These are phyloP conservation scores for Cerastis leucographa DNA, from an alignment of 2,888 invertebrate species.

Conservation along the genomic window DNA sequence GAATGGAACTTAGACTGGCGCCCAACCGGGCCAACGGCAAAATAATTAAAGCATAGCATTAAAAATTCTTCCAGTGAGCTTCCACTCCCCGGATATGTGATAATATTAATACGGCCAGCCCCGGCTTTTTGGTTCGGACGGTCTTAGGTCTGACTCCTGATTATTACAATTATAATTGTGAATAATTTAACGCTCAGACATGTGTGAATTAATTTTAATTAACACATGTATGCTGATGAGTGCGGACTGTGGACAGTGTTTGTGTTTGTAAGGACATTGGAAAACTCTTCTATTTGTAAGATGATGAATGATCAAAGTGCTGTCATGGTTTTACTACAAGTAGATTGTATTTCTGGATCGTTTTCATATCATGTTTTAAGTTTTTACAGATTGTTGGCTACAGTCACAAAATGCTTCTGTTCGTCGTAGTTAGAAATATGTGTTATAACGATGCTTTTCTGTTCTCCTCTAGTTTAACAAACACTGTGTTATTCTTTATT, in stretches of 20 bases:
- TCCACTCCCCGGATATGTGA: conserved; percentile 88
- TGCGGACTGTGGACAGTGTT: conserved; percentile 24
- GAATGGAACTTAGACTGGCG: conserved; percentile 87
- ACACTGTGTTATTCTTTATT: background rate
- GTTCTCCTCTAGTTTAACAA: background rate
- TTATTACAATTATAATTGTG: conserved; percentile 71
- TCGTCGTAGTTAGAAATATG: background rate
- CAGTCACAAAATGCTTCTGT: no score
- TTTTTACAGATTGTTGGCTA: background rate
- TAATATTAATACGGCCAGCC: conserved; percentile 87
- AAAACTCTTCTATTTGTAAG: background rate
- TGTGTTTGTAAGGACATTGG: background rate
- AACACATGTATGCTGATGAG: conserved; percentile 63
- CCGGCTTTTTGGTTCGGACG: conserved; percentile 72
- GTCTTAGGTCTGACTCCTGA: conserved; percentile 69
- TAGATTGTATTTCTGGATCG: background rate
- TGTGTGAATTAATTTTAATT: conserved; percentile 69
- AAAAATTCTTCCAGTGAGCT: conserved; percentile 89
- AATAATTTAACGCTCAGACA: conserved; percentile 68
- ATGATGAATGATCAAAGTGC: background rate
- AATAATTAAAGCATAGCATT: conserved; percentile 90
- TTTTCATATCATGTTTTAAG: background rate
- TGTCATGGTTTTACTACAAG: background rate
- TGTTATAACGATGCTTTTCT: background rate
- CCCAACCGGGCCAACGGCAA: conserved; percentile 81